phyloP scores from a whole-genome alignment of 2,797 vertebrate genomes.

The Mallotus villosus region DNA sequence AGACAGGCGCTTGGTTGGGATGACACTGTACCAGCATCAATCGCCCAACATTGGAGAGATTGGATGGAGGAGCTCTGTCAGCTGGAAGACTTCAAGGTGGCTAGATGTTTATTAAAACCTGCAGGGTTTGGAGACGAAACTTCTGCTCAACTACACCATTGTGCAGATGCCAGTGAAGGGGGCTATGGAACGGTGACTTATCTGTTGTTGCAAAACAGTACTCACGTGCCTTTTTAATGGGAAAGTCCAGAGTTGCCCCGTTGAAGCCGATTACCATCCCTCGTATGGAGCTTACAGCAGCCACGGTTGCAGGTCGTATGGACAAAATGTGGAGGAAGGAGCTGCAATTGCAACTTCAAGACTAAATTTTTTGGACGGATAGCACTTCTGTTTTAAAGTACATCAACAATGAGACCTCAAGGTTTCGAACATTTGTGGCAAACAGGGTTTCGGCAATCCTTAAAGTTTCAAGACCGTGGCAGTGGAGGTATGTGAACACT shows the following conservation, averaged over 20 bases:
- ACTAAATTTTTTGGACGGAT: slow-evolving; percentile 23
- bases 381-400: slow-evolving; percentile 21
- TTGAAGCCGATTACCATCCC: slow-evolving; percentile 24
- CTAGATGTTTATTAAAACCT: slow-evolving; percentile 5
- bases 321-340: slow-evolving; percentile 14
- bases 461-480: neutral
- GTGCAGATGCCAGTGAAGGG: slow-evolving; percentile 9
- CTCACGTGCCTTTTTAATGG: neutral
- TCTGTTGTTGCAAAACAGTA: neutral
- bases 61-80: neutral
- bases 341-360: neutral
- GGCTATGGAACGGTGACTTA: slow-evolving; percentile 24
- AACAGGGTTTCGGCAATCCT: slow-evolving; percentile 12
- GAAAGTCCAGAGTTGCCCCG: slow-evolving; percentile 24
- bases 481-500: slow-evolving; percentile 15
- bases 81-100: neutral
- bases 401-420: slow-evolving; percentile 9
- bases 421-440: slow-evolving; percentile 10
- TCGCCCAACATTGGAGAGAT: slow-evolving; percentile 11
- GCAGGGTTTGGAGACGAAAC: neutral
- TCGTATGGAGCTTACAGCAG: slow-evolving; percentile 13
- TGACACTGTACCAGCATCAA: slow-evolving; percentile 5
- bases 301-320: slow-evolving; percentile 2
- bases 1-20: slow-evolving; percentile 10
- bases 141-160: slow-evolving; percentile 11